Evolutionary conservation across 2,888 invertebrate genomes (phyloP).

Genomic region (Campoletis raptor): DNA sequence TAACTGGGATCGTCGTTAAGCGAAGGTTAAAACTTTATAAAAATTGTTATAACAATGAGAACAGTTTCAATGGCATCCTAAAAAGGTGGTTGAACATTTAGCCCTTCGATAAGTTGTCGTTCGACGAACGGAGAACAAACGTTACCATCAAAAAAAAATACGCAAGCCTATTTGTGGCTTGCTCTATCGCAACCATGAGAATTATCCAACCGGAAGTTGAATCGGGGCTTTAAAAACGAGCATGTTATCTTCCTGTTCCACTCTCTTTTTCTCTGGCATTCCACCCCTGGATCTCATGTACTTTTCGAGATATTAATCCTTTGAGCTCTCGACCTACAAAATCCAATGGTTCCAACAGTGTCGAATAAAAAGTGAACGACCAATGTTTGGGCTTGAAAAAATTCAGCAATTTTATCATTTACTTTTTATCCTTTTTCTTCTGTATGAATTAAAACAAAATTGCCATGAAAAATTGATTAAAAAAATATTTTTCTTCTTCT

Average conservation of each 20-base stretch:
- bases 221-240: conserved; percentile 51
- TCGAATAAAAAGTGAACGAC: conserved; percentile 6
- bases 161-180: not conserved
- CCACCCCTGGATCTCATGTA: not conserved
- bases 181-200: conserved; percentile 24
- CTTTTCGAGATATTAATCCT: conserved; percentile 47
- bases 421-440: not conserved
- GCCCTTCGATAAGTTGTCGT: conserved; percentile 15
- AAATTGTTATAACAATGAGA: conserved; percentile 30
- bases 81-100: not conserved
- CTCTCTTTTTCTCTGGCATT: conserved; percentile 4
- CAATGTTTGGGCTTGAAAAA: conserved; percentile 16
- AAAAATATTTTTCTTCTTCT: not conserved
- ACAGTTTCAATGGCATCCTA: not conserved
- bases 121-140: conserved; percentile 7
- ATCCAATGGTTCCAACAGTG: conserved; percentile 23
- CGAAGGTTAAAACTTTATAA: conserved; percentile 10
- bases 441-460: not conserved
- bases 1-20: conserved; percentile 26
- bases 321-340: conserved; percentile 29
- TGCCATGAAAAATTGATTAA: not conserved
- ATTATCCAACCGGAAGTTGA: conserved; percentile 52
- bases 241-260: not conserved
- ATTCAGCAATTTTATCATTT: not conserved
- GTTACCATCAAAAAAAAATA: not conserved